Percentiles rank a stretch among this genome's conserved stretches.
Evolutionary conservation across 2,797 vertebrate genomes (phyloP).

Genomic region (Perodicticus potto): DNA sequence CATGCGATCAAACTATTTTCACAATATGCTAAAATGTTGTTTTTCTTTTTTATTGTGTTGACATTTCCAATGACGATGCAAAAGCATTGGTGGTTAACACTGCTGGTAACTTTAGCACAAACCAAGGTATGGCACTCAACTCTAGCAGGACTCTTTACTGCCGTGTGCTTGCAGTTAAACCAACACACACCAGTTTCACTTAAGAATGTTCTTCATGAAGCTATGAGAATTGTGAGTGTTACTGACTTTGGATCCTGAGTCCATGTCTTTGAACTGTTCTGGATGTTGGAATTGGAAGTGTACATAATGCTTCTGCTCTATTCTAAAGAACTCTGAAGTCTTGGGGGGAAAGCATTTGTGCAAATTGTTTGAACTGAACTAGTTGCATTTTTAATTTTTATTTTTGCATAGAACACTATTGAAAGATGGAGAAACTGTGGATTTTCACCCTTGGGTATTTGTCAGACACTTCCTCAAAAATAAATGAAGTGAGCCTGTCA

Average conservation of each 20-base stretch:
- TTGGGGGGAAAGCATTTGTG: no score
- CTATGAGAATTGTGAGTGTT: background rate
- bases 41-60: background rate
- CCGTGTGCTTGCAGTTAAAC: background rate
- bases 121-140: background rate
- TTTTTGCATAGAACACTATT: background rate
- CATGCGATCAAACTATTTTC: background rate
- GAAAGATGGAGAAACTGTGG: background rate
- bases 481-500: constrained; percentile 7
- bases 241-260: background rate
- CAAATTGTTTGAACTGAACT: background rate
- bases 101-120: background rate
- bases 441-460: background rate
- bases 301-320: background rate
- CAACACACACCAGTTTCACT: background rate
- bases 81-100: background rate
- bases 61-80: background rate
- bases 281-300: background rate
- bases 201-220: background rate
- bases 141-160: background rate
- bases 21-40: background rate
- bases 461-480: constrained; percentile 43
- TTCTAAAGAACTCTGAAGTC: background rate
- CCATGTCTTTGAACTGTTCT: background rate
- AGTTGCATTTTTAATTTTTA: background rate